These are phyloP conservation scores for Acanthopagrus latus DNA, from an alignment of 2,797 vertebrate species.

Conservation along the genomic window DNA sequence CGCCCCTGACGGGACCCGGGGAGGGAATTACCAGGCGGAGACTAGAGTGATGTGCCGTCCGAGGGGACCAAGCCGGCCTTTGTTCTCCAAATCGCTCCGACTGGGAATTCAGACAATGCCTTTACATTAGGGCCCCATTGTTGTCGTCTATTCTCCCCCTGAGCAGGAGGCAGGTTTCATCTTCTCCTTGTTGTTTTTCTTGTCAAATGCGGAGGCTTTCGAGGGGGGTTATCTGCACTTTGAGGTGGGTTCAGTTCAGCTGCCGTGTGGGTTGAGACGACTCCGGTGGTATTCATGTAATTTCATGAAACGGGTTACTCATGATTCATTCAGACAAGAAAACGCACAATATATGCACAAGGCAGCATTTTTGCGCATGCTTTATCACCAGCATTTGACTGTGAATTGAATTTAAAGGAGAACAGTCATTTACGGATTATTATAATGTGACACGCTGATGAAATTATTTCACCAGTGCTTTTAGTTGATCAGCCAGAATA, in stretches of 20 bases:
- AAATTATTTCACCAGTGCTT: not conserved
- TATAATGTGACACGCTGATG: not conserved
- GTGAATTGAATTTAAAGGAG: not conserved
- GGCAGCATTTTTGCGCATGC: not conserved
- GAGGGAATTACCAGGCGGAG: conserved; percentile 66
- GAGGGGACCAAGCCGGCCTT: conserved; percentile 59
- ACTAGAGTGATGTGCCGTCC: conserved; percentile 65
- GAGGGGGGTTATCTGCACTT: conserved; percentile 30
- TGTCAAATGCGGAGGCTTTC: conserved; percentile 25
- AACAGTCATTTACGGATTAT: conserved; percentile 2
- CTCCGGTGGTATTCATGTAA: not conserved
- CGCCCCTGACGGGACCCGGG: conserved; percentile 54
- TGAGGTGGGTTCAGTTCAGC: conserved; percentile 47
- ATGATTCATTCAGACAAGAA: not conserved
- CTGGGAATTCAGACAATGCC: conserved; percentile 73
- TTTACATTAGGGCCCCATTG: conserved; percentile 71
- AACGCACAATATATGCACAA: not conserved
- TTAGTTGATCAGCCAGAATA: conserved; percentile 12
- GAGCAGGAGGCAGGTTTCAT: conserved; percentile 58
- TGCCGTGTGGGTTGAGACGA: not conserved
- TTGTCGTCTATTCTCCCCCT: conserved; percentile 48
- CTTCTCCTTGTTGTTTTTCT: conserved; percentile 46
- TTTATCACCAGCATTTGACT: not conserved
- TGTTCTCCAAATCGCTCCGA: conserved; percentile 68
- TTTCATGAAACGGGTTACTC: not conserved